Conservation (phyloP, 2,113 vertebrate species). For the Gymnobelideus leadbeateri region DNA sequence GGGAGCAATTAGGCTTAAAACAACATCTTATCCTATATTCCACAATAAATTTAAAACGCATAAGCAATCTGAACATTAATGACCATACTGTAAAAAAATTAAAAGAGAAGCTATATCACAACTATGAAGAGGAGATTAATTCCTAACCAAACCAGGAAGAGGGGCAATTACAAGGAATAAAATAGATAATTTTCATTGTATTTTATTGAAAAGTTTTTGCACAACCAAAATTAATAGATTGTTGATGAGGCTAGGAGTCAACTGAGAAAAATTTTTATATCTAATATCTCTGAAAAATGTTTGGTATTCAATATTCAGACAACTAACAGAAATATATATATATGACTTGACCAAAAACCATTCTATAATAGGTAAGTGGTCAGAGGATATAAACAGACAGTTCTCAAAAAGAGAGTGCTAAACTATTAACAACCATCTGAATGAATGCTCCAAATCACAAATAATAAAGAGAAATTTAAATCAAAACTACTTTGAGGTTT, state of each 20-base stretch:
- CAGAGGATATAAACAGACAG: not conserved
- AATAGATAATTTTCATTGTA: not conserved
- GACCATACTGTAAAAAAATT: not conserved
- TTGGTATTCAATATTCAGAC: not conserved
- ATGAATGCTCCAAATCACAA: no score
- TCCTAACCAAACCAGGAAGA: not conserved
- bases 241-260: no score
- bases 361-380: not conserved
- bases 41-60: not conserved
- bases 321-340: no score
- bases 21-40: not conserved
- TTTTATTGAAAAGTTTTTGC: not conserved
- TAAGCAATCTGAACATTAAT: not conserved
- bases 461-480: not conserved
- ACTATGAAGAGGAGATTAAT: not conserved
- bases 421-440: not conserved
- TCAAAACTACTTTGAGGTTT: not conserved
- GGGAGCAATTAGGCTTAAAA: not conserved
- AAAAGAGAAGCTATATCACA: not conserved
- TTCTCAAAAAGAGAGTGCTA: not conserved
- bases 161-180: not conserved
- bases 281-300: not conserved
- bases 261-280: no score
- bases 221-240: not conserved
- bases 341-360: not conserved